Evolutionary conservation across 2,888 invertebrate genomes (phyloP).

Genomic region (Pycnomerus fuliginosus): DNA sequence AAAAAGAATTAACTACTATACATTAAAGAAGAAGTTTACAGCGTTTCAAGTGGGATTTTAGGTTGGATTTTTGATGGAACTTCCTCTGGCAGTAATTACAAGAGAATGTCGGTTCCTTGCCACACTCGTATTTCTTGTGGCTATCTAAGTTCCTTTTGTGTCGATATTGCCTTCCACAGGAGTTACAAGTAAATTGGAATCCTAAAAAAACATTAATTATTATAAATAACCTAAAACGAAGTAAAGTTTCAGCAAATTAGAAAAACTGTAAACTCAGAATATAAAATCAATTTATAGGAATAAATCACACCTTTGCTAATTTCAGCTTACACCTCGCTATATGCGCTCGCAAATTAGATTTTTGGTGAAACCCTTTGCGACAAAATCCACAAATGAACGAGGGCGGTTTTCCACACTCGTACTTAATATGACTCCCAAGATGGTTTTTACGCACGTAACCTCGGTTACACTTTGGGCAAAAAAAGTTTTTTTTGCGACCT

Average conservation of each 20-base stretch:
- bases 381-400: constrained; percentile 12
- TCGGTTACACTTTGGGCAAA: constrained; percentile 12
- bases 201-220: constrained; percentile 1
- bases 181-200: neutral
- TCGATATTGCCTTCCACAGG: constrained; percentile 58
- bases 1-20: no score
- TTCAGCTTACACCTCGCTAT: constrained; percentile 10
- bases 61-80: constrained; percentile 29
- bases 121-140: constrained; percentile 55
- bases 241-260: no score
- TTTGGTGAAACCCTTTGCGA: constrained; percentile 9
- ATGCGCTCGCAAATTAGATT: constrained; percentile 5
- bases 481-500: no score
- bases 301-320: neutral
- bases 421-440: constrained; percentile 8
- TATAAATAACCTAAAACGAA: no score
- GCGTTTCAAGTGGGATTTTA: constrained; percentile 21
- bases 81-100: constrained; percentile 51
- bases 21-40: no score
- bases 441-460: constrained; percentile 6
- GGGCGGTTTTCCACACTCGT: constrained; percentile 21
- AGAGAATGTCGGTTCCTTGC: constrained; percentile 63
- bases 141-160: constrained; percentile 53
- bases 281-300: neutral
- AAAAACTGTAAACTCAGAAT: no score